Evolutionary conservation across 2,888 invertebrate genomes (phyloP).

Genomic region (Octodonta nipae): DNA sequence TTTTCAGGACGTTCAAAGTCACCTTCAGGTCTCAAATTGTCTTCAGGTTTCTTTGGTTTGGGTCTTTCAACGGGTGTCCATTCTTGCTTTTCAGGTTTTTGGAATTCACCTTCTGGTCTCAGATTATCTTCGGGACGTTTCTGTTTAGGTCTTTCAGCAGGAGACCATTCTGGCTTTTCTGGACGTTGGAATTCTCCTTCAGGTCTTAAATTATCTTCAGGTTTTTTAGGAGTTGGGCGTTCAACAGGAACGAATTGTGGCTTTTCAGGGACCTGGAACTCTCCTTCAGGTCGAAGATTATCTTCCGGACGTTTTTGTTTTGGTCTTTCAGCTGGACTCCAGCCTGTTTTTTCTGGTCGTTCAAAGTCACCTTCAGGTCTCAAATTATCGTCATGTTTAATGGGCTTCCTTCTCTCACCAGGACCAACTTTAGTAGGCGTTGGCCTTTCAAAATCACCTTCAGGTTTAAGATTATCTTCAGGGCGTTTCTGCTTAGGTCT

Average conservation of each 20-base stretch:
- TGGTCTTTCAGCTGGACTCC: conserved; percentile 39
- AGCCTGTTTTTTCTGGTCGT: conserved; percentile 34
- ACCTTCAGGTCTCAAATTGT: conserved; percentile 44
- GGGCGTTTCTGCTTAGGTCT: conserved; percentile 38
- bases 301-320: conserved; percentile 38
- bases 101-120: conserved; percentile 39
- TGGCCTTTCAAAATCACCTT: conserved; percentile 34
- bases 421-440: conserved; percentile 21
- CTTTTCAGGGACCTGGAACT: conserved; percentile 37
- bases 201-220: conserved; percentile 29
- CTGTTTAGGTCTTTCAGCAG: conserved; percentile 33
- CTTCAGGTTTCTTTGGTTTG: conserved; percentile 32
- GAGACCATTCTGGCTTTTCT: conserved; percentile 29
- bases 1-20: conserved; percentile 38
- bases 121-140: conserved; percentile 38
- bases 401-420: conserved; percentile 33
- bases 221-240: conserved; percentile 32
- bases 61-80: conserved; percentile 32
- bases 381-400: conserved; percentile 41
- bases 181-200: conserved; percentile 43
- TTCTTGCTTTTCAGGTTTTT: conserved; percentile 29
- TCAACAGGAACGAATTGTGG: conserved; percentile 24
- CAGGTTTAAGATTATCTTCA: conserved; percentile 33
- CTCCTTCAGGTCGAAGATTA: conserved; percentile 39
- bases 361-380: conserved; percentile 42